Evolutionary conservation across 2,113 vertebrate genomes (phyloP).

Genomic region (Shinisaurus crocodilurus): DNA sequence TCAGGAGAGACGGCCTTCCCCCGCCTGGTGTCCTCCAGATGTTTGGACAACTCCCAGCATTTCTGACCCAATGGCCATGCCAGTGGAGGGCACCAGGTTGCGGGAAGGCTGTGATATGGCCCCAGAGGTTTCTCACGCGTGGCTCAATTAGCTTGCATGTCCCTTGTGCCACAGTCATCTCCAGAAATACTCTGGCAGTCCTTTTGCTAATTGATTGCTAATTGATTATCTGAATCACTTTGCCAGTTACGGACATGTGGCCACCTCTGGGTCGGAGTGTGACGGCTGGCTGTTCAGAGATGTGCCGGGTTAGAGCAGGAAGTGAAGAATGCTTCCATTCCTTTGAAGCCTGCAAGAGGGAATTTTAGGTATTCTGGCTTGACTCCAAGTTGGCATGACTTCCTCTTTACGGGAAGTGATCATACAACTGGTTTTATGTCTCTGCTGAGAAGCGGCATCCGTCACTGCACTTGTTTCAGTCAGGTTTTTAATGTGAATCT

Average conservation of each 20-base stretch:
- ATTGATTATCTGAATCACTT: background rate
- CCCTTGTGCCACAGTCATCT: background rate
- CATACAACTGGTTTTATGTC: background rate
- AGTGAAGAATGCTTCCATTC: background rate
- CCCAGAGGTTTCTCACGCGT: background rate
- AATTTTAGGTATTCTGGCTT: constrained; percentile 1
- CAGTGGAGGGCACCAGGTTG: too few relatives aligned
- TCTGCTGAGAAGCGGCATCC: background rate
- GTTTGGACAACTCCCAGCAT: too few relatives aligned
- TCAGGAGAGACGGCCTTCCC: too few relatives aligned
- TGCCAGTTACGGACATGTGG: background rate
- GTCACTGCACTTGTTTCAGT: background rate
- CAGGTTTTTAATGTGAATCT: background rate
- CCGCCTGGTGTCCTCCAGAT: too few relatives aligned
- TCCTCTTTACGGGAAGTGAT: background rate
- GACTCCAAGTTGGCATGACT: background rate
- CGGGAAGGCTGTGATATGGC: too few relatives aligned
- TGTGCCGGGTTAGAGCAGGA: background rate
- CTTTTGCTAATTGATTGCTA: background rate
- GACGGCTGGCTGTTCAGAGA: background rate
- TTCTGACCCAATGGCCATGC: too few relatives aligned
- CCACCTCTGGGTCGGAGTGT: background rate
- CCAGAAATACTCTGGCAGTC: background rate
- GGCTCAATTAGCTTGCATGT: background rate
- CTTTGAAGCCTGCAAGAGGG: background rate